These are phyloP conservation scores for Tetraodon nigroviridis DNA, from an alignment of 2,113 vertebrate species.

Conservation along the genomic window DNA sequence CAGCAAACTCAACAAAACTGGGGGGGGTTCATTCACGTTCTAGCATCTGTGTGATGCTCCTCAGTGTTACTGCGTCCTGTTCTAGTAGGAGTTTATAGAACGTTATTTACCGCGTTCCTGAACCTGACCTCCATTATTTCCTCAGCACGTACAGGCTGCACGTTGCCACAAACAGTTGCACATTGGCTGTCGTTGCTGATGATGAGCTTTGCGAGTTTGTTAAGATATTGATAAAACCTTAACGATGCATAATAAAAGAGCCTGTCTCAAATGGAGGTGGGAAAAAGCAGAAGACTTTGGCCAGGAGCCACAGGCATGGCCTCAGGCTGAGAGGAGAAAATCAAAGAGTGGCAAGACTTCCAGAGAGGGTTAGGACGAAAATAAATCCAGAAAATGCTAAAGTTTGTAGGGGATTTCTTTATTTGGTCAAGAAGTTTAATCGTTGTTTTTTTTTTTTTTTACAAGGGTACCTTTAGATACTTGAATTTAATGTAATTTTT, in stretches of 20 bases:
- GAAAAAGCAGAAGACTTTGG: constrained; percentile 16
- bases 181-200: not conserved
- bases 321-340: constrained; percentile 17
- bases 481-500: too few species aligned
- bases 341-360: constrained; percentile 21
- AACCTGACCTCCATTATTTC: constrained; percentile 30
- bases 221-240: constrained; percentile 23
- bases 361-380: not conserved
- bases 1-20: constrained; percentile 62
- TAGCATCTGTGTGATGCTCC: constrained; percentile 6
- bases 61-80: constrained; percentile 20
- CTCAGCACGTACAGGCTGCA: constrained; percentile 33
- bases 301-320: constrained; percentile 37
- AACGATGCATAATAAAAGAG: constrained; percentile 40
- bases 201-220: constrained; percentile 29
- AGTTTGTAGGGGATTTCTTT: not conserved
- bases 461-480: too few species aligned
- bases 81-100: constrained; percentile 32
- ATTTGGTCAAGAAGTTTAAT: not conserved
- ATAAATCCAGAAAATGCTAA: not conserved
- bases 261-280: constrained; percentile 20
- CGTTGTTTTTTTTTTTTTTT: not conserved
- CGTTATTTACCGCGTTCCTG: constrained; percentile 50
- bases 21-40: constrained; percentile 17
- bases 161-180: constrained; percentile 1